Base-by-base conservation (phyloP, 2,113 vertebrate species). In the Phrynocephalus versicolor region DNA sequence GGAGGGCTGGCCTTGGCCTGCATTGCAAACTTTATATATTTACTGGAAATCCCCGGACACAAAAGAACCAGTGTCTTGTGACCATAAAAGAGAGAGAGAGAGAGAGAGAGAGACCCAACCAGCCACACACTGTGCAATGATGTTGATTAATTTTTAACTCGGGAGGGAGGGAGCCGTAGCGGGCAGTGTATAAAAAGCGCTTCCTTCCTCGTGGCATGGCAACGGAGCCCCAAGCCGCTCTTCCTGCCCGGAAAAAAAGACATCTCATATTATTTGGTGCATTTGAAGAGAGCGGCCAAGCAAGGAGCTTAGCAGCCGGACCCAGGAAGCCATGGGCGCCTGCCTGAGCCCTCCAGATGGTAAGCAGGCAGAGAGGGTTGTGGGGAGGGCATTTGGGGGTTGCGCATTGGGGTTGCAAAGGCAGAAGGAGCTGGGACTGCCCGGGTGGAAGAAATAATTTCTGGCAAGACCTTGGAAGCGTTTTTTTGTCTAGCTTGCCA, bases 71-170 rank as follows among this genome's bases (percentile, higher is more conserved):
- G n/a, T n/a, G 45, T 51, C 45, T 51, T 10, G 64, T 30, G 35
- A 7, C 3, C 25, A 39, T 25, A 35, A 27, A 35, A 69, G 60
- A 18, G 13, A 12, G 16, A 2, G 45, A 8, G 35, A 60, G 3
- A 19, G 6, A 21, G n/a, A n/a, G n/a, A n/a, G n/a, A n/a, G n/a
- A n/a, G n/a, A n/a, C n/a, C n/a, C n/a, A 13, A 1, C 35, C 3
- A 5, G 2, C 60, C 35, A 19, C 35, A 64, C 23, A 25, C 15
- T 21, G 55, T n/a, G 9, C 55, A 8, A 2, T 2, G 67, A 21
- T 1, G 33, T 7, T 82, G 73, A 72, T 86, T 86, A 81, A 82
- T 71, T 25, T 70, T 70, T 78, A 37, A 55, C 80, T 64, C 27
- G 2, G 1, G 27, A 45, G 64, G 1, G 27, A 45, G 64, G 30